Base-by-base conservation (phyloP, 2,113 vertebrate genomes). In the Todiramphus chloris region DNA sequence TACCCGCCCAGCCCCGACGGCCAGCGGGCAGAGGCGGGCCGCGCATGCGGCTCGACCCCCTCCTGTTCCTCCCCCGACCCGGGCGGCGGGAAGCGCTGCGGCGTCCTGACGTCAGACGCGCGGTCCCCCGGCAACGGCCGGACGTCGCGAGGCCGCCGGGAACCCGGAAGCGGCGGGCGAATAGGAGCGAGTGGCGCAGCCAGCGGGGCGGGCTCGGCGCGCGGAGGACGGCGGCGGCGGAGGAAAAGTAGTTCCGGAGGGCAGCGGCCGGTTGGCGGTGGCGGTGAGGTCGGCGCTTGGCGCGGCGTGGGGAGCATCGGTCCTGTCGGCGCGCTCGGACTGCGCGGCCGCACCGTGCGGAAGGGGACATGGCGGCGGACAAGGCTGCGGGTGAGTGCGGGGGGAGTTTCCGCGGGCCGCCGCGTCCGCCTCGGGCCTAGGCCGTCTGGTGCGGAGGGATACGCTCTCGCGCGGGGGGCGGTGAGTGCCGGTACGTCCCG, bases 311-410 rank as follows among this genome's bases (percentile, higher is more conserved):
- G 15, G 6, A 50, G 24, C 17, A 30, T 28, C 43, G 28, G 37
- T 8, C 9, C 16, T 28, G 2, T 8, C 35, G 20, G 50, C 3
- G 11, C 13, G 4, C 16, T 24, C 5, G 21, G 50, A 8, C n/a
- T 16, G 68, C 19, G 46, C 31, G 56, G 62, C 28, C 3, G 48
- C 28, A 35, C 35, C 10, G 66, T 46, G 10, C 46, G 14, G 59
- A 31, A 5, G 83, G 41, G 41, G 83, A 83, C 51, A 98, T 98
- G 98, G 98, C 98, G 87, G 98, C 98, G 68, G 98, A 98, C 93
- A 98, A 98, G 93, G 95, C 97, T 64, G 93, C 97, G 93, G 98
- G 98, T 98, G 94, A 97, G 97, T 80, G 87, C 23, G 31, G 11
- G 35, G 31, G 28, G 7, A 39, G 62, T 19, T 33, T 19, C 51